These are phyloP conservation scores for Otolemur crassicaudatus DNA, from an alignment of 2,797 vertebrate genomes.

Conservation along the genomic window DNA sequence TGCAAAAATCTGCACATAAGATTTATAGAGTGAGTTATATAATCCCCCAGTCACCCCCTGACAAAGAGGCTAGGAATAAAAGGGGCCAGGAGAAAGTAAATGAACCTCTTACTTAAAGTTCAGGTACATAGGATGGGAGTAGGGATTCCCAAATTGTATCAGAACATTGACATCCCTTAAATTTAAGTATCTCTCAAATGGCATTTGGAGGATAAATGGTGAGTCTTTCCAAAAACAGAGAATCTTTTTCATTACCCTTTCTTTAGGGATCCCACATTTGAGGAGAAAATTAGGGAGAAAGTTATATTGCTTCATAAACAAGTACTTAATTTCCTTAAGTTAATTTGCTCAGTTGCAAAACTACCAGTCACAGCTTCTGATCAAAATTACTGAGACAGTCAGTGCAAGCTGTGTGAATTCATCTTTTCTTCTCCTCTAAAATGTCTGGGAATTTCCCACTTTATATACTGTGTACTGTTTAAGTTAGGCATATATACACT, in stretches of 20 bases:
- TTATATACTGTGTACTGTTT: neutral
- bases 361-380: neutral
- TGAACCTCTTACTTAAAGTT: neutral
- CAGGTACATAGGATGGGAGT: neutral
- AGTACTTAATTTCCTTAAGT: neutral
- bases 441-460: neutral
- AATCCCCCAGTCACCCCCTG: neutral
- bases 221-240: neutral
- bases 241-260: neutral
- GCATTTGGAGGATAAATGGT: neutral
- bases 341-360: conserved; percentile 18
- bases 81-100: neutral
- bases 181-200: neutral
- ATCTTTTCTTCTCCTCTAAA: neutral
- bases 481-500: neutral
- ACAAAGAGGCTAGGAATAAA: neutral
- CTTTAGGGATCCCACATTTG: neutral
- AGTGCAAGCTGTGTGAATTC: neutral
- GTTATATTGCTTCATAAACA: conserved; percentile 1
- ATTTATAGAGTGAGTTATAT: neutral
- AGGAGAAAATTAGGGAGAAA: neutral
- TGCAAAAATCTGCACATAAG: neutral
- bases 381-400: neutral
- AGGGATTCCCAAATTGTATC: neutral
- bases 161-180: neutral